Percentiles rank a stretch among this genome's conserved stretches.
phyloP scores from a whole-genome alignment of 2,113 vertebrate species.

The Brienomyrus brachyistius region DNA sequence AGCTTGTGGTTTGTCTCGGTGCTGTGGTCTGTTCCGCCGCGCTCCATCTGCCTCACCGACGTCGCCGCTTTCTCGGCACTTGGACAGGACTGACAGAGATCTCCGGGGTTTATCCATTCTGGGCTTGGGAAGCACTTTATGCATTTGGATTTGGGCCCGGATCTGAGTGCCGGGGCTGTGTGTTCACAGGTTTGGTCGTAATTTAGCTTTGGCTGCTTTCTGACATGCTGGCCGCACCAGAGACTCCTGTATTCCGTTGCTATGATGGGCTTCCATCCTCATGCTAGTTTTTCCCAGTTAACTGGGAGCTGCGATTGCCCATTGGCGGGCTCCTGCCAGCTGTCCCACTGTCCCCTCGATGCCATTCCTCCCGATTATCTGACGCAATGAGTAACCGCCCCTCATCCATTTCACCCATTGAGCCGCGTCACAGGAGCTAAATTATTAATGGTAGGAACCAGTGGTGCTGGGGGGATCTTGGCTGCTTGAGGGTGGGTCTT shows the following conservation, averaged over 20 bases:
- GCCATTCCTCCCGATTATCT: not conserved
- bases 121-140: not conserved
- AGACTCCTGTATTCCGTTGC: not conserved
- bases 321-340: not conserved
- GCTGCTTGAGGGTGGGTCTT: not conserved
- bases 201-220: not conserved
- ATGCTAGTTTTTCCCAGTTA: not conserved
- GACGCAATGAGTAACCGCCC: not conserved
- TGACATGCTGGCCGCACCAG: not conserved
- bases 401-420: slow-evolving; percentile 2
- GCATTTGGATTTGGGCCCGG: not conserved
- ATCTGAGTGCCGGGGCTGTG: not conserved
- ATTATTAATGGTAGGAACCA: not conserved
- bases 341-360: not conserved
- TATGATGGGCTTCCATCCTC: not conserved
- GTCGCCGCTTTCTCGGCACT: not conserved
- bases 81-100: not conserved
- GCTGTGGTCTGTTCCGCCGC: not conserved
- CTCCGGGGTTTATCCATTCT: not conserved
- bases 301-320: not conserved
- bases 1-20: not conserved
- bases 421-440: not conserved
- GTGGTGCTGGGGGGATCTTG: not conserved
- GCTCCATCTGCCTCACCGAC: not conserved
- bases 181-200: not conserved